Evolutionary conservation across 2,797 vertebrate species (phyloP), one percentile per base, ranked within the genome.

Genomic region (Gymnodraco acuticeps): DNA sequence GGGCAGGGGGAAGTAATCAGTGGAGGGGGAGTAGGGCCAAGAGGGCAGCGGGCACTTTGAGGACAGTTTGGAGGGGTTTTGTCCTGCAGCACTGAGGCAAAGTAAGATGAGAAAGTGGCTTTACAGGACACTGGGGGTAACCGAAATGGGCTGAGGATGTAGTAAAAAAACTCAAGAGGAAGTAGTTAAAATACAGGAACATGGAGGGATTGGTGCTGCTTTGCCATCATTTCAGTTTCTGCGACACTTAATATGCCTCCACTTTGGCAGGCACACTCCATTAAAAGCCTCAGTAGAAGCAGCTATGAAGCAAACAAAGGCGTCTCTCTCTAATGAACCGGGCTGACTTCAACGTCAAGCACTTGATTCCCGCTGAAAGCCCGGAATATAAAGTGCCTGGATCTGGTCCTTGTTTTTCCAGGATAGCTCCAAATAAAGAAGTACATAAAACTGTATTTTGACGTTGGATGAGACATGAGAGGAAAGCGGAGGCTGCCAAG

Each of bases 371-470:
- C 42, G 23, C 45, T 14, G 38, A 56, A 73, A 71, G 69, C 23
- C 56, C 76, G 68, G 69, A 88, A 86, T 87, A 51, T 75, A 87
- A 91, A 85, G 78, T 74, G 69, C 46, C 77, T 74, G 76, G 77
- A 82, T 77, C 79, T 80, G 66, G 50, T 61, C 82, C 58, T 75
- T 89, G 83, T 91, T 92, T 92, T 84, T 66, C 17, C 71, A 84
- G 88, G 82, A 83, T 31, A 48, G 75, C 67, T 82, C 84, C 42
- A 75, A 83, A 92, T 86, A 86, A 83, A 89, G 83, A 82, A 43
- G 82, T 72, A 82, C 85, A 89, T 86, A 85, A 89, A 92, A 64
- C 72, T 46, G 33, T 80, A 81, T 88, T 88, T 90, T 74, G 84
- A 90, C 83, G 77, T 58, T 69, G 81, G 83, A 89, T 67, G 76